phyloP scores from a whole-genome alignment of 2,113 vertebrate genomes.

The Nibea albiflora region DNA sequence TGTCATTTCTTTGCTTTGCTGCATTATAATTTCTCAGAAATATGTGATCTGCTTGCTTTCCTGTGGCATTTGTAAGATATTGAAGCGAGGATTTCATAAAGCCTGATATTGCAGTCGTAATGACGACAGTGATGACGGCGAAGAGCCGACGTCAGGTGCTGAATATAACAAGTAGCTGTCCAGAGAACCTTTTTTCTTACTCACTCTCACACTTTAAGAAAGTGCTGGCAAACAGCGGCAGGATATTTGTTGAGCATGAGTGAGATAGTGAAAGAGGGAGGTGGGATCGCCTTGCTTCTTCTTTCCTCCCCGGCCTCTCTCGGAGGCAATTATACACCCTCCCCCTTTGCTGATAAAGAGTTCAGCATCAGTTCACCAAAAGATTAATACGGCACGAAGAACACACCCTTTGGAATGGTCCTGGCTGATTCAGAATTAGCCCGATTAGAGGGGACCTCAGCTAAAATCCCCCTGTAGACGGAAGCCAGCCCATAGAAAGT shows the following conservation, averaged over 20 bases:
- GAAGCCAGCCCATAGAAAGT: constrained; percentile 64
- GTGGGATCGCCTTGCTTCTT: constrained; percentile 40
- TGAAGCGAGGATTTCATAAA: neutral
- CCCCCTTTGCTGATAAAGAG: constrained; percentile 72
- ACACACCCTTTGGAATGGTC: constrained; percentile 69
- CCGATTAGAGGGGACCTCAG: constrained; percentile 67
- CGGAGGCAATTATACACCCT: constrained; percentile 54
- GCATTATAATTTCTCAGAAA: neutral
- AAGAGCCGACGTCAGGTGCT: constrained; percentile 12
- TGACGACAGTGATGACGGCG: constrained; percentile 16
- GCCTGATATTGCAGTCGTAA: neutral
- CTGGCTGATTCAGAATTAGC: constrained; percentile 70
- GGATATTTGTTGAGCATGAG: constrained; percentile 52
- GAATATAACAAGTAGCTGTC: constrained; percentile 12
- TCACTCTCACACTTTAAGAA: neutral
- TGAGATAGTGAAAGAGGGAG: constrained; percentile 43
- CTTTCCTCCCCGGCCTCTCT: constrained; percentile 40
- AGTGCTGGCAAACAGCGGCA: constrained; percentile 31
- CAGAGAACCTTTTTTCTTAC: constrained; percentile 9
- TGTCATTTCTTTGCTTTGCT: neutral
- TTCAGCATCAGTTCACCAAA: constrained; percentile 82
- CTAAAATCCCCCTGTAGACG: constrained; percentile 60
- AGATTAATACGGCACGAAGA: constrained; percentile 75
- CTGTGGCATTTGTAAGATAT: neutral
- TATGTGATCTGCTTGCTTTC: neutral